A percentile compares a stretch with the other conserved stretches of the same genome.
phyloP scores from a whole-genome alignment of 2,113 vertebrate species.

The Lichenostomus cassidix region DNA sequence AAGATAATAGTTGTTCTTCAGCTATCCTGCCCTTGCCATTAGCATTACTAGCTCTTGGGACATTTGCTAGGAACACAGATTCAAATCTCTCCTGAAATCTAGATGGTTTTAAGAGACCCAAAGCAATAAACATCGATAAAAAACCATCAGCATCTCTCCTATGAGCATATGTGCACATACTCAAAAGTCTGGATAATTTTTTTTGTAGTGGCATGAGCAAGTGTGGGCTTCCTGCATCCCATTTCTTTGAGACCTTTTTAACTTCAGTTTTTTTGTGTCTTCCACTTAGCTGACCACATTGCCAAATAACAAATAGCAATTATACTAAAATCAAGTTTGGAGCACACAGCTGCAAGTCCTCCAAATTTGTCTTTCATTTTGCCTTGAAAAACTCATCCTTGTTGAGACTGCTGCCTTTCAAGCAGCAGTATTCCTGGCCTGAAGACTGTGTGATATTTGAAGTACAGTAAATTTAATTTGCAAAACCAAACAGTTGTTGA shows the following conservation, averaged over 20 bases:
- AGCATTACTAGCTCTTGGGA: neutral
- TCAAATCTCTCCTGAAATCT: constrained; percentile 11
- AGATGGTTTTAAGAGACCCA: neutral
- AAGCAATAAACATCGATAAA: constrained; percentile 6
- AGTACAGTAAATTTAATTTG: constrained; percentile 4
- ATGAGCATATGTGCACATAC: neutral
- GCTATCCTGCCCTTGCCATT: constrained; percentile 15
- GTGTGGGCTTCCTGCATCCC: neutral
- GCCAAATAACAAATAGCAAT: neutral
- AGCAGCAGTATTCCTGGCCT: neutral
- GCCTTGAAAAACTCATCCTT: neutral
- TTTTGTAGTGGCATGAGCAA: neutral
- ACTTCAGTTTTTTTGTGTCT: neutral
- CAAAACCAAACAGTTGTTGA: neutral
- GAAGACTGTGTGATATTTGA: neutral
- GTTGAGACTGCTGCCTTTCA: neutral
- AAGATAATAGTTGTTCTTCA: neutral
- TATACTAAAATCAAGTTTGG: neutral
- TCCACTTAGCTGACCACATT: neutral
- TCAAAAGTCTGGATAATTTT: neutral
- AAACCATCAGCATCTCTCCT: neutral
- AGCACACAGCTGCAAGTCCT: neutral
- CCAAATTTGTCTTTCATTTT: neutral
- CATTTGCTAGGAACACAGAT: neutral
- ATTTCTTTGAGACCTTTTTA: neutral